Conservation (phyloP, 2,888 invertebrate genomes). For the Patella ulyssiponensis region DNA sequence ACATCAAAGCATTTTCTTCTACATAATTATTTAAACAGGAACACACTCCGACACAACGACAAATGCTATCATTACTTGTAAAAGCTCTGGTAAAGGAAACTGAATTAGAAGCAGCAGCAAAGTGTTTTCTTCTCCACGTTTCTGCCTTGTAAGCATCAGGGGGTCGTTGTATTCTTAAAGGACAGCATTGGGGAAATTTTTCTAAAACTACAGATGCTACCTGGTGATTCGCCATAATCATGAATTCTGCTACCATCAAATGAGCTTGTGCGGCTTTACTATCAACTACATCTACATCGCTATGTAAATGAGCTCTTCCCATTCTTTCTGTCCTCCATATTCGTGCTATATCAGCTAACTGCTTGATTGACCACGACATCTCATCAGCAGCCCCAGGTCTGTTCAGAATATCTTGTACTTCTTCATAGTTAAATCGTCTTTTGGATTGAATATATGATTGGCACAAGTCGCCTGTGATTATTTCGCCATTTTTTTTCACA, state of each 20-base stretch:
- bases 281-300: constrained; percentile 43
- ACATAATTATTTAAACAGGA: constrained; percentile 51
- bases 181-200: constrained; percentile 50
- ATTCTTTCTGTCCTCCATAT: constrained; percentile 56
- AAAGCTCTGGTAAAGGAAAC: constrained; percentile 49
- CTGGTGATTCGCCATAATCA: constrained; percentile 58
- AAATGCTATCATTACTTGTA: constrained; percentile 34
- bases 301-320: constrained; percentile 57
- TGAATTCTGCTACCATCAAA: constrained; percentile 63
- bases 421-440: constrained; percentile 48
- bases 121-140: constrained; percentile 54
- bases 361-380: constrained; percentile 52
- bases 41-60: constrained; percentile 53
- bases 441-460: constrained; percentile 58
- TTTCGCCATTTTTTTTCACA: constrained; percentile 51
- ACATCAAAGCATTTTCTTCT: constrained; percentile 32
- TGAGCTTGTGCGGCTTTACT: constrained; percentile 48
- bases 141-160: constrained; percentile 48
- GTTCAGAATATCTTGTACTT: constrained; percentile 58
- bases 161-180: constrained; percentile 52
- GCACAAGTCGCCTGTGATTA: constrained; percentile 45
- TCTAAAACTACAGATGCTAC: constrained; percentile 54
- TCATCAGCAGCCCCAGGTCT: constrained; percentile 50
- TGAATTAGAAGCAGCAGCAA: constrained; percentile 58
- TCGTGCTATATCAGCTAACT: constrained; percentile 55